Percentiles rank a stretch among this genome's conserved stretches.
Conservation (phyloP, 2,888 invertebrate species). For the Stomorhina lunata region DNA sequence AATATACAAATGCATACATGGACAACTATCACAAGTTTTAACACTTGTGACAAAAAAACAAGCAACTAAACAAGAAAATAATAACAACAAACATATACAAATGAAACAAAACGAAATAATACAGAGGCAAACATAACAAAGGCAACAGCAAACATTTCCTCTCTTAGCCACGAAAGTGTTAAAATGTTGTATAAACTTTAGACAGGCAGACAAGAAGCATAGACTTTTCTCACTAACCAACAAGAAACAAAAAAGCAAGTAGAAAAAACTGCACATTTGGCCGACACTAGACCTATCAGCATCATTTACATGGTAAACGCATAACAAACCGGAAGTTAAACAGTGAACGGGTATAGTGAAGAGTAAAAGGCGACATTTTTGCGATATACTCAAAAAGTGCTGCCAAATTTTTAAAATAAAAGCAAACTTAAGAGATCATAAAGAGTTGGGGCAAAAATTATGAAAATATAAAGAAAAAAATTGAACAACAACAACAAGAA, state of each 20-base stretch:
- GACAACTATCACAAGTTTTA: constrained; percentile 39
- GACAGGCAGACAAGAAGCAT: constrained; percentile 16
- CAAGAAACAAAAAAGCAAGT: too few relatives aligned
- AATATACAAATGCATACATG: constrained; percentile 11
- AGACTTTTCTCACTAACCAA: constrained; percentile 6
- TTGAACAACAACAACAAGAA: background rate
- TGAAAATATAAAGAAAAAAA: constrained; percentile 10
- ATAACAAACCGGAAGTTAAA: constrained; percentile 67
- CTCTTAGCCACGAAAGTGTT: constrained; percentile 58
- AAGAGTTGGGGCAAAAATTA: constrained; percentile 13
- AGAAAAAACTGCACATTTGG: constrained; percentile 66
- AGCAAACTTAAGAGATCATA: constrained; percentile 48
- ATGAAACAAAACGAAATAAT: constrained; percentile 34
- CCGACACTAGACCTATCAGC: constrained; percentile 57
- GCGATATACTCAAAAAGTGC: constrained; percentile 36
- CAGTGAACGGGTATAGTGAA: constrained; percentile 35
- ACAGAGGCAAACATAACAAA: constrained; percentile 5
- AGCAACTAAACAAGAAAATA: constrained; percentile 1
- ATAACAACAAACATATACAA: constrained; percentile 21
- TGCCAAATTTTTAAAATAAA: constrained; percentile 50
- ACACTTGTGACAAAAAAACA: constrained; percentile 33
- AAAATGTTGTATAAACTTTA: constrained; percentile 54
- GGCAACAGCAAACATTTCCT: constrained; percentile 33
- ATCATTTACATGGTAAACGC: constrained; percentile 68
- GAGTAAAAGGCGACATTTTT: background rate